Evolutionary conservation across 2,888 invertebrate species (phyloP), one percentile per base, ranked within the genome.

Genomic region (Nomada fabriciana): DNA sequence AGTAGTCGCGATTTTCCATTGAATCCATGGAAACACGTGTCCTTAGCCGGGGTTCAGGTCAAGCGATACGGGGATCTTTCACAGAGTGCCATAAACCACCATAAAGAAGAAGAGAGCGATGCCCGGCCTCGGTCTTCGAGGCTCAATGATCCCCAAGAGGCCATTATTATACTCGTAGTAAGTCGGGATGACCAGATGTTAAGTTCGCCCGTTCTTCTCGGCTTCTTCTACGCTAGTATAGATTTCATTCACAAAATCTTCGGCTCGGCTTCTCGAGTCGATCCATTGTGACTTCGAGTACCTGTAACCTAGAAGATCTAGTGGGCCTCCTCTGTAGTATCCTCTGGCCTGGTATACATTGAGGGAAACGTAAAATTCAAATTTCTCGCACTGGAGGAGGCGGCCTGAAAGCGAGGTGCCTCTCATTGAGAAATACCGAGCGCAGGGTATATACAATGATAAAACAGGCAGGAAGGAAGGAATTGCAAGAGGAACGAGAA

Each of bases 271-370:
- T 60, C 83, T 86, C 78, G 74, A 86, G 82, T 64, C 82, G 89
- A 84, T 60, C 90, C 89, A 93, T 92, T 92, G 90, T 93, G 86
- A 87, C 68, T 59, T 92, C 75, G 90, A 93, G 93, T 92, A 92
- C 90, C 92, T 92, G 92, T 92, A 92, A 92, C 91, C 72, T 91
- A 91, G 88, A 89, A 83, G 83, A 76, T 50, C 73, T 47, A 29
- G 2, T 0, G 74, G 57, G 61, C 73, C 80, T 76, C 70, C 77
- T 13, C 23, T 18, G 50, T 29, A 36, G 13, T n/a, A 36, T 64
- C 64, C 55, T 11, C 47, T 25, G 57, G 55, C 29, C 23, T 13
- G 5, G 20, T 20, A 23, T 20, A 42, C 50, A 60, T 50, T 47
- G 15, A 18, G 68, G 64, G 72, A 73, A 87, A 90, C 90, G 90